Evolutionary conservation across 2,797 vertebrate species (phyloP).

Genomic region (Chelon auratus): DNA sequence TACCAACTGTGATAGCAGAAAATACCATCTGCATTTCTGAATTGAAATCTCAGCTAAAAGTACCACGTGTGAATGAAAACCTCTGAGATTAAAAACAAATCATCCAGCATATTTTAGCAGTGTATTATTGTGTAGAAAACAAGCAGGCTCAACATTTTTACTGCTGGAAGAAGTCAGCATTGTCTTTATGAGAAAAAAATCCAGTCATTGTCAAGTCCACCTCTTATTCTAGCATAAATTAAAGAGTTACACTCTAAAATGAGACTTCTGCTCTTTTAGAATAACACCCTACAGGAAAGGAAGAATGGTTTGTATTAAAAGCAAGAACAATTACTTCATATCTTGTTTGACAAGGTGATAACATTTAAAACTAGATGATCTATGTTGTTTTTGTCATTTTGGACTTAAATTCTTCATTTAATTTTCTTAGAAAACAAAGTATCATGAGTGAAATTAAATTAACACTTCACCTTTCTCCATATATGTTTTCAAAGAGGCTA

Average conservation of each 20-base stretch:
- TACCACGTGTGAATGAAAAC: slow-evolving; percentile 4
- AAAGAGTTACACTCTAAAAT: slow-evolving; percentile 22
- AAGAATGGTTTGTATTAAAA: background rate
- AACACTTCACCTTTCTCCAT: background rate
- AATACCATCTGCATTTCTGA: background rate
- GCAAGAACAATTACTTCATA: background rate
- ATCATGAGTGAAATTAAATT: slow-evolving; percentile 25
- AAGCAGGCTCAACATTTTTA: background rate
- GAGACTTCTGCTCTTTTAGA: background rate
- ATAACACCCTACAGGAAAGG: background rate
- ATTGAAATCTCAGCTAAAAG: slow-evolving; percentile 18
- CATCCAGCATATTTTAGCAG: too few species aligned
- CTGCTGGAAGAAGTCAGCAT: slow-evolving; percentile 20
- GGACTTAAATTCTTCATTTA: slow-evolving; percentile 32
- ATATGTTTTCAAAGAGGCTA: slow-evolving; percentile 42
- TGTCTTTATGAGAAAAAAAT: background rate
- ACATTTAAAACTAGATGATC: background rate
- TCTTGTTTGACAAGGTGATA: background rate
- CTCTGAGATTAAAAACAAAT: background rate
- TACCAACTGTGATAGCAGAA: slow-evolving; percentile 10
- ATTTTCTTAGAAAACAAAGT: slow-evolving; percentile 30
- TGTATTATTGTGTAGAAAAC: background rate
- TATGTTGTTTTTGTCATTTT: background rate
- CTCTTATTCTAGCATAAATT: background rate
- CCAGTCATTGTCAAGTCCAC: background rate